Base-by-base conservation (phyloP, 2,113 vertebrate genomes). In the Synchiropus splendidus region DNA sequence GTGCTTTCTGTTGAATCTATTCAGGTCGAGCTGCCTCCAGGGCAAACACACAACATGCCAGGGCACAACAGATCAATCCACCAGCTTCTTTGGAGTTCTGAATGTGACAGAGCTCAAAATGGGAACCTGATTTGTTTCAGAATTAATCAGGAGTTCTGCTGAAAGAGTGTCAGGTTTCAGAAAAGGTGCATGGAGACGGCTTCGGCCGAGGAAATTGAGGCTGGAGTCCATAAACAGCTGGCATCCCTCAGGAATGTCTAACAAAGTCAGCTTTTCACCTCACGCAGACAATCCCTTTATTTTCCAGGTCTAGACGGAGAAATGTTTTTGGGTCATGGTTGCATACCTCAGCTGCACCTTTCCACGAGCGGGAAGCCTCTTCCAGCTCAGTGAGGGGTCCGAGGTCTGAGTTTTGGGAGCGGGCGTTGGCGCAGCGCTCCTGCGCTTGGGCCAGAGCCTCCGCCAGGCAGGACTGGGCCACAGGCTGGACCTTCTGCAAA, bases 401-500 rank as follows among this genome's bases (percentile, higher is more conserved):
- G 6, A 79, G 45, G 38, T 79, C 79, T 3, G 86, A 72, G 39
- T 71, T 70, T 67, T 87, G 70, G 67, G 81, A 48, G 68, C 77
- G 79, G 64, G 71, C 15, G 50, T 77, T 37, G 1, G 70, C 79
- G 46, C 89, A 92, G 18, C 90, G 90, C 64, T 97, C 95, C 55
- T 96, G 92, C 41, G 89, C 85, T 47, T 93, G 85, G 2, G 88
- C 90, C 16, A 88, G 81, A 16, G 83, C 86, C 66, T 97, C 94
- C 0, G 91, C 87, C 79, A 98, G 89, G 70, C 92, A 97, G 9
- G 91, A 91, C 76, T 97, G 92, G 9, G 91, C 91, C 75, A 97
- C 91, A 0, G 95, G 95, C 74, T 98, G 94, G 39, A 97, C 91
- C 50, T 97, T 97, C 83, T 98, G 95, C 73, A 97, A 51, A 1